Base-by-base conservation (phyloP, 2,888 invertebrate genomes). In the Synanthedon andrenaeformis region DNA sequence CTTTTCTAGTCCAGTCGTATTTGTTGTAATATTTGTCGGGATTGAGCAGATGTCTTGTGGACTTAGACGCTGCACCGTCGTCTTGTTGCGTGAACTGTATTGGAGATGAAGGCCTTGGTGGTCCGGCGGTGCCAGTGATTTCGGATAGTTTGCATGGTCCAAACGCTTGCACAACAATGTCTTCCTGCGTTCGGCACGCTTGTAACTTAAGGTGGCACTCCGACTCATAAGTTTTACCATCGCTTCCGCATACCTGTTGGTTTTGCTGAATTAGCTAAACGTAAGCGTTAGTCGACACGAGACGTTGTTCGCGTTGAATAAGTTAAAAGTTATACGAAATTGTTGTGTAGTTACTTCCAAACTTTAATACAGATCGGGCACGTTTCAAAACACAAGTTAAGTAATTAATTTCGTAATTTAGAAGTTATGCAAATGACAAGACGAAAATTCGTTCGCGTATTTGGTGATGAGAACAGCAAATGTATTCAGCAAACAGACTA, bases 191-290 rank as follows among this genome's bases (percentile, higher is more conserved):
- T 66, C 93, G 91, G 82, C 97, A 97, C 53, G 95, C 93, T 78
- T 94, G 92, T 70, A 93, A 90, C 64, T 93, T 90, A 58, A 96
- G 89, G 70, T 92, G 92, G 74, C 96, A 97, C 72, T 95, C 94
- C 60, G 94, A 96, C 64, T 93, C 90, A 77, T 94, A 95, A 56
- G 94, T 94, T 80, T 93, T 92, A 53, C 93, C 93, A 70, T 94
- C 93, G 69, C 92, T 93, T 56, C 93, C 94, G 76, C 94, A 94
- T 65, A 94, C 90, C 87, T 87, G 78, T 75, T 72, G 67, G 45
- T 45, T 45, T 45, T 12, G 45, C 45, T 45, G 54, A 11, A 19
- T 51, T 41, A 35, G 51, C 51, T 53, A 53, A 42, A 42, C 14
- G 45, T 45, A 13, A 14, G n/a, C 6, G 45, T 12, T 45, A 45